Conservation (phyloP, 2,113 vertebrate species). For the Podiceps cristatus region DNA sequence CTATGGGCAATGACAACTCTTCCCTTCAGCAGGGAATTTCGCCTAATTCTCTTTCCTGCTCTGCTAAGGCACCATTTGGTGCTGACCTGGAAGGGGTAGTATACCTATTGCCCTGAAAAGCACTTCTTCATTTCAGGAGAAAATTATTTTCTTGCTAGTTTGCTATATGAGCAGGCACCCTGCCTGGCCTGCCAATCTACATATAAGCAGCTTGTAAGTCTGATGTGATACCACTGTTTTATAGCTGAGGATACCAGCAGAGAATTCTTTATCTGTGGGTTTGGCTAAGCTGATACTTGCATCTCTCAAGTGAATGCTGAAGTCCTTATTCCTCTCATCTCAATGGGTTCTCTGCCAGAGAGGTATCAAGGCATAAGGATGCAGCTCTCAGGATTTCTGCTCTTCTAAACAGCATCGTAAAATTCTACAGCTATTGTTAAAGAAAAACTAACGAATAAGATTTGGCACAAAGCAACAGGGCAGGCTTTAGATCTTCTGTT, state of each 20-base stretch:
- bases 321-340: background rate
- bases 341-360: background rate
- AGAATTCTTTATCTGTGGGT: background rate
- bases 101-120: background rate
- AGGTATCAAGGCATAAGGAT: background rate
- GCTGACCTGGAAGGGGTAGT: background rate
- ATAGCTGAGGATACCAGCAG: background rate
- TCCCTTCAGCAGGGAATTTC: background rate
- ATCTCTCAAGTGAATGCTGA: background rate
- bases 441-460: background rate
- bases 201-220: background rate
- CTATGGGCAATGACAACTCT: background rate
- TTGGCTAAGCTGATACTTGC: background rate
- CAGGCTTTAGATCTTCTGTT: background rate
- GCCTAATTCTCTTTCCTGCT: background rate
- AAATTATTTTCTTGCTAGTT: background rate
- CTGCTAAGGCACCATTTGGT: background rate
- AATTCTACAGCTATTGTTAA: slow-evolving; percentile 20
- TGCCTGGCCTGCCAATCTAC: background rate
- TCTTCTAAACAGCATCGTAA: background rate
- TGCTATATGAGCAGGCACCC: background rate
- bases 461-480: background rate
- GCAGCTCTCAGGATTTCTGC: background rate
- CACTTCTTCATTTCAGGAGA: background rate
- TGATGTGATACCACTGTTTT: background rate